phyloP scores from a whole-genome alignment of 2,888 invertebrate species.

The Standfussiana lucernea region DNA sequence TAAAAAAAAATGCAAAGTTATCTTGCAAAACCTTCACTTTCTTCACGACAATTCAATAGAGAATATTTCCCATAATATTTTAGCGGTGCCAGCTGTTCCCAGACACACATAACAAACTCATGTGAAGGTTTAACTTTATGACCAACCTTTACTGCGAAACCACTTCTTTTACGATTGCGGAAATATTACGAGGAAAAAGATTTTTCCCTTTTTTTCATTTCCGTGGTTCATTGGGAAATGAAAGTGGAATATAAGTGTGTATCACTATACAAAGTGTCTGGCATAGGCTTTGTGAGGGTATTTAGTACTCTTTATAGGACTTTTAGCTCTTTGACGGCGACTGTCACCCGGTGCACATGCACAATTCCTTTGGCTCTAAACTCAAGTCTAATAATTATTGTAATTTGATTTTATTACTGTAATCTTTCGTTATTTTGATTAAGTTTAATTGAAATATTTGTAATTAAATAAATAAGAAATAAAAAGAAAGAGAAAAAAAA shows the following conservation, averaged over 20 bases:
- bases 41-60: constrained; percentile 22
- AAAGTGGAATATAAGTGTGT: constrained; percentile 16
- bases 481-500: too few species aligned
- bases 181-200: constrained; percentile 46
- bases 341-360: too few species aligned
- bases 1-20: not conserved
- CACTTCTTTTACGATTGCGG: constrained; percentile 50
- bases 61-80: constrained; percentile 33
- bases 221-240: constrained; percentile 13
- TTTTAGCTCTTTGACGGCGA: too few species aligned
- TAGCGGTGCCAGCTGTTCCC: constrained; percentile 42
- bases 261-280: not conserved
- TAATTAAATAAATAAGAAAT: too few species aligned
- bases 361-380: too few species aligned
- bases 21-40: not conserved
- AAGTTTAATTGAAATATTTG: too few species aligned
- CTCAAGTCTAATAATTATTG: too few species aligned
- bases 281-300: too few species aligned
- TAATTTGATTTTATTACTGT: too few species aligned
- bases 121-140: constrained; percentile 56
- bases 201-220: constrained; percentile 18
- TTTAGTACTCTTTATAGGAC: not conserved
- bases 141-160: constrained; percentile 47
- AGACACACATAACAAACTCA: constrained; percentile 41
- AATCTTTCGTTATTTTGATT: too few species aligned